These are phyloP conservation scores for Pantala flavescens DNA, from an alignment of 1,140 invertebrate species.

Conservation along the genomic window DNA sequence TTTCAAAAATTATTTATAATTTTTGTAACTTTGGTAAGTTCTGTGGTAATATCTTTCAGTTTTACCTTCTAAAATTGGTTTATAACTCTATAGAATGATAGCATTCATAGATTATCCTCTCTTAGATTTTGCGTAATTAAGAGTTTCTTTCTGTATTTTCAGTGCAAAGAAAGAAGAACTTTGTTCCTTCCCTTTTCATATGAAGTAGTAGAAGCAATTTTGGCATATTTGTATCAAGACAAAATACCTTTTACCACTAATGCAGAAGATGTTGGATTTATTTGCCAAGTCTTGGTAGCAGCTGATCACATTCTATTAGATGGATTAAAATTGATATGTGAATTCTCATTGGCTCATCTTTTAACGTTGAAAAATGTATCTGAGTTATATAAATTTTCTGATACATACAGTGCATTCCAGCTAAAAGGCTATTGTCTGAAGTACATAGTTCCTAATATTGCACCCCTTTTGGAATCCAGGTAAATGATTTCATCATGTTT, in stretches of 20 bases:
- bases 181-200: constrained; percentile 35
- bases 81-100: too few species aligned
- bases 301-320: constrained; percentile 57
- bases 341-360: constrained; percentile 45
- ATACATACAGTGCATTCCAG: constrained; percentile 51
- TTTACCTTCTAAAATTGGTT: too few species aligned
- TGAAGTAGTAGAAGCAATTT: constrained; percentile 44
- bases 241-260: constrained; percentile 38
- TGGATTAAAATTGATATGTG: constrained; percentile 53
- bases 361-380: constrained; percentile 57
- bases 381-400: constrained; percentile 56
- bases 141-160: constrained; percentile 14
- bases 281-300: constrained; percentile 55
- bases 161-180: constrained; percentile 22
- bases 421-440: constrained; percentile 56
- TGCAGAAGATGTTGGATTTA: constrained; percentile 42
- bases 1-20: too few species aligned
- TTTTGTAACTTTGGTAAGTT: too few species aligned
- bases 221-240: constrained; percentile 59
- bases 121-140: too few species aligned
- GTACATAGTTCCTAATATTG: constrained; percentile 56
- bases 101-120: too few species aligned
- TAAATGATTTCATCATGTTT: constrained; percentile 22
- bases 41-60: too few species aligned
- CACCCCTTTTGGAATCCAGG: constrained; percentile 52